Percentiles rank a stretch among this genome's conserved stretches.
These are phyloP conservation scores for Hartigia nigra DNA, from an alignment of 2,888 invertebrate genomes.

Conservation along the genomic window DNA sequence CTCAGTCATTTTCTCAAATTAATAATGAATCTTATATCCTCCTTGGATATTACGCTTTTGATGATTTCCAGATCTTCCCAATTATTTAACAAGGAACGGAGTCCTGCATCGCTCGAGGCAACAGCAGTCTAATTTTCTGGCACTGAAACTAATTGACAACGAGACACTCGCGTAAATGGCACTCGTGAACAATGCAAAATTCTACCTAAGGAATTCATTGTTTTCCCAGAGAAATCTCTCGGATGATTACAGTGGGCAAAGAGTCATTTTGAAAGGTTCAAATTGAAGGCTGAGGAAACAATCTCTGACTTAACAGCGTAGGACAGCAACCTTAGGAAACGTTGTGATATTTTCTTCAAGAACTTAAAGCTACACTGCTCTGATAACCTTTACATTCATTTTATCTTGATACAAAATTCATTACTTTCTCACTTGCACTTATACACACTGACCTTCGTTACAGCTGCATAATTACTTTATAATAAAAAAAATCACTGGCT, in stretches of 20 bases:
- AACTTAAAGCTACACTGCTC: not conserved
- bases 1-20: slow-evolving; percentile 36
- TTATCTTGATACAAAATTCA: not conserved
- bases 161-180: not conserved
- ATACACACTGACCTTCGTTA: not conserved
- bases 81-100: not conserved
- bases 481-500: not conserved
- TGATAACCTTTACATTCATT: not conserved
- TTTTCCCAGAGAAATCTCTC: not conserved
- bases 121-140: not conserved
- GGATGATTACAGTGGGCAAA: not conserved
- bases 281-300: not conserved
- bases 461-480: not conserved
- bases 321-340: no score
- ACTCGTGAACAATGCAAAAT: not conserved
- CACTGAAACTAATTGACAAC: not conserved
- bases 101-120: not conserved
- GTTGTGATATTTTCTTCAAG: not conserved
- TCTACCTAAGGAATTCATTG: not conserved
- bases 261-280: not conserved
- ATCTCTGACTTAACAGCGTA: not conserved
- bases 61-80: not conserved
- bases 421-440: not conserved
- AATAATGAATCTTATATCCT: not conserved
- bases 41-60: not conserved